Base-by-base conservation (phyloP, 2,113 vertebrate genomes). In the Gambusia affinis region DNA sequence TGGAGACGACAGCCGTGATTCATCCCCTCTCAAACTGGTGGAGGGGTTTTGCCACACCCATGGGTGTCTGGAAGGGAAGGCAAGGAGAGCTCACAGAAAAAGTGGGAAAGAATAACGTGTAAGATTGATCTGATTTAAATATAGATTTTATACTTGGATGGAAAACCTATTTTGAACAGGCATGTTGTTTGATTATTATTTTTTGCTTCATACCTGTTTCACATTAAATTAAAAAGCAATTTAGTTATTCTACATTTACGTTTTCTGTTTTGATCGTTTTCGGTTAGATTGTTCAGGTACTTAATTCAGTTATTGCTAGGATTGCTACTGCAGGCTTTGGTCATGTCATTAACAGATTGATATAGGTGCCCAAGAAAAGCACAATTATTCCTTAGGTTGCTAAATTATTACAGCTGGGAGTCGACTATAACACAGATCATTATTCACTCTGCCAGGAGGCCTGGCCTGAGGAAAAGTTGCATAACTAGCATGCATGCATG, bases 21-120 rank as follows among this genome's bases (percentile, higher is more conserved):
- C 68, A n/a, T 77, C 72, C 85, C 28, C 17, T 15, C 71, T 82
- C 67, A 12, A 73, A 78, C 67, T 60, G 81, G 67, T 8, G 65
- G 70, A 84, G 67, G 24, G 27, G 67, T 82, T 78, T 86, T 82
- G 87, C 83, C 88, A 87, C 91, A 78, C 89, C 90, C 85, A 51
- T 67, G 76, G 76, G 81, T 72, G 79, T 89, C 75, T 83, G 74
- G 71, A 47, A 51, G 62, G 1, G 81, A 69, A 70, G 64, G 37
- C 1, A 12, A 68, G 12, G 29, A 64, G 4, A 62, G 29, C 60
- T 70, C 28, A 70, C 60, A 54, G 65, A 31, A 29, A 37, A 42
- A 66, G 28, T 35, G 47, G 67, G 70, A 65, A 73, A 47, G 44
- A 19, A 67, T 67, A 73, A n/a, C 19, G 61, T 3, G 10, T 47